Conservation (phyloP, 2,797 vertebrate genomes). For the Diplodus puntazzo region DNA sequence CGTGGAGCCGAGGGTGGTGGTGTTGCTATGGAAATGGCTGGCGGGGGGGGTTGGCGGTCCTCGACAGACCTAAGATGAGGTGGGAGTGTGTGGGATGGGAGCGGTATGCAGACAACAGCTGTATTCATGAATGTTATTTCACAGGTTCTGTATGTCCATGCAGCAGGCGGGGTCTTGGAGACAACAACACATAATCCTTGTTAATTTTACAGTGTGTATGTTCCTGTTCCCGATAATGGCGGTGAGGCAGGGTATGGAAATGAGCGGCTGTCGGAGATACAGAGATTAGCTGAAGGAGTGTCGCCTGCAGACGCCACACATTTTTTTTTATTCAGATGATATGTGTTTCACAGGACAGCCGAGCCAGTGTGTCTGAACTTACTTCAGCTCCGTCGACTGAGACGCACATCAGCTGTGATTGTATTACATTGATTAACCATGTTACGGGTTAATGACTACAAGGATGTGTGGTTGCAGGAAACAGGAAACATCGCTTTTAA, state of each 20-base stretch:
- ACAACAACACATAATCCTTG: neutral
- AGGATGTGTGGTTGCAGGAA: neutral
- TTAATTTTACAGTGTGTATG: neutral
- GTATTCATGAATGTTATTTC: conserved; percentile 30
- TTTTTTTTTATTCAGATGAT: conserved; percentile 15
- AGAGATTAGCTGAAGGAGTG: conserved; percentile 1
- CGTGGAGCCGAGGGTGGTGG: neutral
- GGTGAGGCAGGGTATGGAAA: conserved; percentile 18
- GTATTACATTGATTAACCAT: conserved; percentile 14
- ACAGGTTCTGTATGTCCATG: neutral
- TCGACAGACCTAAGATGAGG: conserved; percentile 43
- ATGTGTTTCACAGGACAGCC: neutral
- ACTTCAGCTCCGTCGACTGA: neutral
- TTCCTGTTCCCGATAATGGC: neutral
- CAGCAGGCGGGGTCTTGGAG: neutral
- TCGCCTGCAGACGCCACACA: neutral
- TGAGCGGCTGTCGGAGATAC: conserved; percentile 38
- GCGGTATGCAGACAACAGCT: conserved; percentile 42
- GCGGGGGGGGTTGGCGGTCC: conserved; percentile 1
- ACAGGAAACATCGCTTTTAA: neutral
- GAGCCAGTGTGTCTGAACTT: neutral
- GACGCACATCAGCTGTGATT: neutral
- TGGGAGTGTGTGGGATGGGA: conserved; percentile 64
- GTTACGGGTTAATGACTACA: conserved; percentile 12
- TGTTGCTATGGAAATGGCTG: conserved; percentile 66